Conservation (phyloP, 2,888 invertebrate species). For the Chesias legatella region DNA sequence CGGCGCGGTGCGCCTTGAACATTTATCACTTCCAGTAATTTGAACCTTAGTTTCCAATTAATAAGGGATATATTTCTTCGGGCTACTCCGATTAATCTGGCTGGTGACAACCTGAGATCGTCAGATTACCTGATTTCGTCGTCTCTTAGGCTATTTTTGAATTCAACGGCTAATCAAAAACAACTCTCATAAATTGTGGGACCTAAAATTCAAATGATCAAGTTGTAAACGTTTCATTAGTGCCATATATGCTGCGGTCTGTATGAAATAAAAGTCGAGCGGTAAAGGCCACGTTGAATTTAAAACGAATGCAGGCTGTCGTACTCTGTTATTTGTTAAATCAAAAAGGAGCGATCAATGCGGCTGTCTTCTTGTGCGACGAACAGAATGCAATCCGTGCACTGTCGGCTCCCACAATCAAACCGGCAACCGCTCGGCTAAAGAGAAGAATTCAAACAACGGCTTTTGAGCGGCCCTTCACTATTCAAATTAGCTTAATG, state of each 20-base stretch:
- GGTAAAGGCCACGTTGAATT: constrained; percentile 50
- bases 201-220: constrained; percentile 31
- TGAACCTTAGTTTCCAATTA: constrained; percentile 44
- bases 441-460: constrained; percentile 75
- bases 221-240: constrained; percentile 31
- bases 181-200: constrained; percentile 20
- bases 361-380: constrained; percentile 60
- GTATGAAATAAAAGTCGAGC: constrained; percentile 38
- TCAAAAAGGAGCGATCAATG: constrained; percentile 64
- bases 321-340: constrained; percentile 46
- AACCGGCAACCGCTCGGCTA: constrained; percentile 56
- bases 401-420: constrained; percentile 65
- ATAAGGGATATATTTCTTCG: constrained; percentile 49
- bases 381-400: constrained; percentile 67
- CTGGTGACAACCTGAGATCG: constrained; percentile 70
- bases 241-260: constrained; percentile 33
- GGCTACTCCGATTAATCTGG: constrained; percentile 50
- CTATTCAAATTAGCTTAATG: constrained; percentile 80
- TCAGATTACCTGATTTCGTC: constrained; percentile 70
- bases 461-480: constrained; percentile 68
- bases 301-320: constrained; percentile 43
- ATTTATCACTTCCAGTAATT: constrained; percentile 59
- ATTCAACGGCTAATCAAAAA: constrained; percentile 40
- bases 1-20: constrained; percentile 56
- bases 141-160: constrained; percentile 62